phyloP scores from a whole-genome alignment of 2,797 vertebrate species.

The Enoplosus armatus region DNA sequence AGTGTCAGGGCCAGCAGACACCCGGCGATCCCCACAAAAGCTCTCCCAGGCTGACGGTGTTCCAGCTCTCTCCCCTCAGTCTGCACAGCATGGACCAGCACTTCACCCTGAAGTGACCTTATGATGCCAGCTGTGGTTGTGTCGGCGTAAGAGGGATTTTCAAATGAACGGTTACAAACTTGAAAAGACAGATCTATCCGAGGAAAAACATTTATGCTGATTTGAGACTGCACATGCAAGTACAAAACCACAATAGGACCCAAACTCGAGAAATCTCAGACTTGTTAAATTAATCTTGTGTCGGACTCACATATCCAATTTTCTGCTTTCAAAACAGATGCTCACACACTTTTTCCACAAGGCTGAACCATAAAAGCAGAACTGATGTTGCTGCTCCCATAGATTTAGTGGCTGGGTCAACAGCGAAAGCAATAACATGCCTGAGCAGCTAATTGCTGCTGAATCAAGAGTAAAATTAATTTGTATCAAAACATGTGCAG shows the following conservation, averaged over 20 bases:
- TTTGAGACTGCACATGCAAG: background rate
- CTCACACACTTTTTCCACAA: background rate
- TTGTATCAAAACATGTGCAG: conserved; percentile 1
- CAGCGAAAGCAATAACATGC: conserved; percentile 1
- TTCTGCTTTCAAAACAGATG: conserved; percentile 19
- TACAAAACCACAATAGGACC: background rate
- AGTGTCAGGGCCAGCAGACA: conserved; percentile 68
- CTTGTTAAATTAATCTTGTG: background rate
- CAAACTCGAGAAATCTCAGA: background rate
- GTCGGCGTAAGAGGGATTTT: conserved; percentile 6
- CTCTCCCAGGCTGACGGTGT: conserved; percentile 62
- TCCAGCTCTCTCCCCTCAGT: conserved; percentile 44
- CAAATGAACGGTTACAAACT: conserved; percentile 16
- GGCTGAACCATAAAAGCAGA: conserved; percentile 20
- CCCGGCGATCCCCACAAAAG: conserved; percentile 45
- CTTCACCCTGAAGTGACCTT: conserved; percentile 44
- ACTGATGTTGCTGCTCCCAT: conserved; percentile 6
- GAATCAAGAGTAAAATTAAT: conserved; percentile 11
- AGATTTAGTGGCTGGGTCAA: background rate
- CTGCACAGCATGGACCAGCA: conserved; percentile 19
- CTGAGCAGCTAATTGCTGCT: conserved; percentile 17
- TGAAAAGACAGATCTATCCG: background rate
- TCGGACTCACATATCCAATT: background rate
- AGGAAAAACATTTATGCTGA: conserved; percentile 8
- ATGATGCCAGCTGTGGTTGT: conserved; percentile 34